These are phyloP conservation scores for Laticauda colubrina DNA, from an alignment of 2,113 vertebrate species.

Conservation along the genomic window DNA sequence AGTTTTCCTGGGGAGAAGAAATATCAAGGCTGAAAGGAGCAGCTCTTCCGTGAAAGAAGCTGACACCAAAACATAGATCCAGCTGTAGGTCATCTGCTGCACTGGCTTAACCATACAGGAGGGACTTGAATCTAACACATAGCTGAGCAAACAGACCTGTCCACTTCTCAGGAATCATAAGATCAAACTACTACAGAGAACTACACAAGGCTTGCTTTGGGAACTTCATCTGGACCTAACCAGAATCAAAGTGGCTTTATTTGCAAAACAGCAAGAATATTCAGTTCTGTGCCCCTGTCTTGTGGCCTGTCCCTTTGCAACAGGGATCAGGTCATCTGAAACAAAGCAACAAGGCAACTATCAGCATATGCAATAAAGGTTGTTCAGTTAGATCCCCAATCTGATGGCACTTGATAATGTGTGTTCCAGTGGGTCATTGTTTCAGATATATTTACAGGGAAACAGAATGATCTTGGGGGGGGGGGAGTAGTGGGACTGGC, in stretches of 20 bases:
- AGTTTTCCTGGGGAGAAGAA: background rate
- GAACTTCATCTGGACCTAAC: no score
- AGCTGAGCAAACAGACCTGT: background rate
- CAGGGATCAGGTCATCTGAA: background rate
- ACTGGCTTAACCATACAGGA: background rate
- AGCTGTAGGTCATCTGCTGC: background rate
- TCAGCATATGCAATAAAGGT: background rate
- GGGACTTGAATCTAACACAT: background rate
- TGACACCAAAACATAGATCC: background rate
- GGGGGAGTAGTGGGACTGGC: no score
- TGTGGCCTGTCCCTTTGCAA: background rate
- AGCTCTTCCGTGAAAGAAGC: background rate
- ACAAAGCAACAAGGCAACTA: background rate
- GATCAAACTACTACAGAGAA: background rate
- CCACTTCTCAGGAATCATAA: background rate
- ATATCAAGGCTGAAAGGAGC: background rate
- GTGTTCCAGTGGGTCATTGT: no score
- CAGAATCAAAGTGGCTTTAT: background rate
- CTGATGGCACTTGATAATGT: background rate
- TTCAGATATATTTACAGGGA: no score
- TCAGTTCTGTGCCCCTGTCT: background rate
- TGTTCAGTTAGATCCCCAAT: background rate
- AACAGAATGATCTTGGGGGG: no score
- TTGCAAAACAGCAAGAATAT: background rate
- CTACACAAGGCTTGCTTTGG: no score